Conservation (phyloP, 2,113 vertebrate species). For the Anseranas semipalmata region DNA sequence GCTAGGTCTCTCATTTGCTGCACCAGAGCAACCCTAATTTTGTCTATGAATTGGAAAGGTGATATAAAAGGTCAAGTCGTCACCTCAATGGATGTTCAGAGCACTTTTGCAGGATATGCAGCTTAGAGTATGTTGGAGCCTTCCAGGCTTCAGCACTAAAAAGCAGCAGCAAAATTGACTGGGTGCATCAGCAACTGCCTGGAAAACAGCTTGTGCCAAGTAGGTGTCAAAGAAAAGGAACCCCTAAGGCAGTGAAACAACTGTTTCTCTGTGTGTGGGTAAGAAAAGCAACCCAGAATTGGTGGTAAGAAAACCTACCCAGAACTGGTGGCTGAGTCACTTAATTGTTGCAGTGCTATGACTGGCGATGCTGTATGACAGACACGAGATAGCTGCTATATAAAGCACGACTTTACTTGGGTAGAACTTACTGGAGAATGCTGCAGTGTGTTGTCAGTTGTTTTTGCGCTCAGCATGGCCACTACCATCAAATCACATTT, state of each 20-base stretch:
- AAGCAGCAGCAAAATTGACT: neutral
- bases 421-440: neutral
- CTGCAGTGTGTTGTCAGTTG: neutral
- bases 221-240: constrained; percentile 12
- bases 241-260: neutral
- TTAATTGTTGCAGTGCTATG: neutral
- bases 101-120: neutral
- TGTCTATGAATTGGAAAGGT: neutral
- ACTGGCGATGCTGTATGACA: neutral
- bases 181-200: neutral
- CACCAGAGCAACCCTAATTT: neutral
- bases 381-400: neutral
- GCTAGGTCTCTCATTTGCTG: neutral
- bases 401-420: neutral
- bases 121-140: neutral
- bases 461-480: neutral
- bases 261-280: neutral
- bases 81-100: neutral
- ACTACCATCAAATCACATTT: neutral
- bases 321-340: neutral
- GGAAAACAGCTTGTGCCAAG: constrained; percentile 3
- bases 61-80: neutral
- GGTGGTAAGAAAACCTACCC: neutral
- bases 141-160: neutral
- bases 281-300: neutral